A percentile compares a stretch with the other conserved stretches of the same genome.
phyloP scores from a whole-genome alignment of 2,888 invertebrate species.

The Sthenelais limicola region DNA sequence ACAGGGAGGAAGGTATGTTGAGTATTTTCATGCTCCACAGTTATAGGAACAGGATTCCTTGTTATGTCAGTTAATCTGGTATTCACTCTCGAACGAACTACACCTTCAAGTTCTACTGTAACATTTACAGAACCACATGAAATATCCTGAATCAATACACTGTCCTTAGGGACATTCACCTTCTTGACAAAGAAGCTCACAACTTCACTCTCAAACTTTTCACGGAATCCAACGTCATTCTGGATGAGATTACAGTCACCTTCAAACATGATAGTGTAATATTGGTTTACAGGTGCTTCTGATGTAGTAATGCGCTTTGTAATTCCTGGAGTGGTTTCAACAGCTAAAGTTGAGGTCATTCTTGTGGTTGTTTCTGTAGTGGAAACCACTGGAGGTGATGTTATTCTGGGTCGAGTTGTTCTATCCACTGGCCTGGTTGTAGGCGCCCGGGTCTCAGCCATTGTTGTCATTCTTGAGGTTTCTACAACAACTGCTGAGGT shows the following conservation, averaged over 20 bases:
- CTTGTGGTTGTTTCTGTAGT: too few species aligned
- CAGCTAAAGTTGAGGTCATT: too few species aligned
- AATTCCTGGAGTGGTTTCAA: too few species aligned
- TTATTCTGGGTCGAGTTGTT: too few species aligned
- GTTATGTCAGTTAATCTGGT: not conserved
- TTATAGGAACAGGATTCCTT: not conserved
- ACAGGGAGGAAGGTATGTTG: not conserved
- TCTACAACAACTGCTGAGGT: too few species aligned
- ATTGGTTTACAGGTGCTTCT: too few species aligned
- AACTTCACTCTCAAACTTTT: conserved; percentile 1
- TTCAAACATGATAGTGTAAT: conserved; percentile 6
- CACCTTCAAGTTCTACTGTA: not conserved
- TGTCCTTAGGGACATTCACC: conserved; percentile 1
- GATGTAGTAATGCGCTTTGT: conserved; percentile 8
- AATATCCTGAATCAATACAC: not conserved
- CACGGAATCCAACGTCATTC: not conserved
- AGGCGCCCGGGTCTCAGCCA: too few species aligned
- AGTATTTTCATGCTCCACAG: not conserved
- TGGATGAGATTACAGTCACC: not conserved
- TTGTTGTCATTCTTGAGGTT: too few species aligned
- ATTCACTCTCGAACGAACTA: not conserved
- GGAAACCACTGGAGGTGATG: too few species aligned
- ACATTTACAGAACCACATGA: conserved; percentile 27
- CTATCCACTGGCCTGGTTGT: too few species aligned
- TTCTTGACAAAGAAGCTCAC: not conserved